Evolutionary conservation across 1,140 invertebrate species (phyloP).

Genomic region (Cherax quadricarinatus): DNA sequence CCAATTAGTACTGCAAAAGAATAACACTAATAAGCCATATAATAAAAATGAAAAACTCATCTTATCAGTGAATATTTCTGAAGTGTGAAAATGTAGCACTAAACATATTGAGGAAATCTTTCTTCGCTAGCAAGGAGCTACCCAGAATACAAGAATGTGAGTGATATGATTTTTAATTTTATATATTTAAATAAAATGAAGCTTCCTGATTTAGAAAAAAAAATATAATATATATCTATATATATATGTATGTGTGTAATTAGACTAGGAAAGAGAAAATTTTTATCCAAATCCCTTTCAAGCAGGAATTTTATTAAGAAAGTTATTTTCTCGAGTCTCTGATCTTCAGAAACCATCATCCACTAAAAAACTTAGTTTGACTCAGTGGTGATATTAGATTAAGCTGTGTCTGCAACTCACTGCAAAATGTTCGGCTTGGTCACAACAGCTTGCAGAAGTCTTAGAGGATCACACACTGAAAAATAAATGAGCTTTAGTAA

Average conservation of each 20-base stretch:
- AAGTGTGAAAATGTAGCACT: neutral
- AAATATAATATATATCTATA: too few species aligned
- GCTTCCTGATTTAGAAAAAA: neutral
- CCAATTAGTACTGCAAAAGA: too few species aligned
- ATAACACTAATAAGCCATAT: neutral
- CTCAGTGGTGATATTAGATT: neutral
- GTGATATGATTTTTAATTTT: neutral
- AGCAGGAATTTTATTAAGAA: neutral
- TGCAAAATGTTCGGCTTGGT: neutral
- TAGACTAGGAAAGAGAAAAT: neutral
- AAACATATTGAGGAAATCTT: neutral
- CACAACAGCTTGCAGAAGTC: neutral
- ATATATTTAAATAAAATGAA: neutral
- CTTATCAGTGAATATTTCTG: neutral
- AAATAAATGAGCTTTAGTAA: neutral
- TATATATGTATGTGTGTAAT: neutral
- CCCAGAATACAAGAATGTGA: neutral
- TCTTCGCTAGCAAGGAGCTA: neutral
- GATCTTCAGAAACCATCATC: neutral
- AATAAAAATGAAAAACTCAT: neutral
- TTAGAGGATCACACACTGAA: slow-evolving; percentile 28
- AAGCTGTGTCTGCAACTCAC: neutral
- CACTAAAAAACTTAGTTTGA: neutral
- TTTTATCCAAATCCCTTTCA: neutral
- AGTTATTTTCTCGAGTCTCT: neutral